Percentiles rank a stretch among this genome's conserved stretches.
Evolutionary conservation across 2,888 invertebrate species (phyloP).

Genomic region (Lissonota sp.): DNA sequence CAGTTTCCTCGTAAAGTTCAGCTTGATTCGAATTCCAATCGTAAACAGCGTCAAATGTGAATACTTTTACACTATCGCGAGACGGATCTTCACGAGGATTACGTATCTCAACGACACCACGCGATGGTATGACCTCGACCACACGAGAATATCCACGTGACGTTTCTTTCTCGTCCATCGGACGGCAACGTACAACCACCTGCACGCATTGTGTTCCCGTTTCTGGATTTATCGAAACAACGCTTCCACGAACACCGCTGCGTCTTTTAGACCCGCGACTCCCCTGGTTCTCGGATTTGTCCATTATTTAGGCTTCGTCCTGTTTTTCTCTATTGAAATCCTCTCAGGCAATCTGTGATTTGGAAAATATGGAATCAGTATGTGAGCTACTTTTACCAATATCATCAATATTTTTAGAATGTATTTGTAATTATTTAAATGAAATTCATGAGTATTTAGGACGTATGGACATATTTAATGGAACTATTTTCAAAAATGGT

Average conservation of each 20-base stretch:
- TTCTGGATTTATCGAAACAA: conserved; percentile 66
- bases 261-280: conserved; percentile 66
- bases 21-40: conserved; percentile 95
- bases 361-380: neutral
- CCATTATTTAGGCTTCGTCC: conserved; percentile 64
- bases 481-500: no score
- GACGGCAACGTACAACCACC: conserved; percentile 98
- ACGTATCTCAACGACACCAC: conserved; percentile 95
- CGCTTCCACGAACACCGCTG: conserved; percentile 65
- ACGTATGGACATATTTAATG: no score
- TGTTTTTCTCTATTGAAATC: conserved; percentile 6
- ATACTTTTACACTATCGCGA: conserved; percentile 93
- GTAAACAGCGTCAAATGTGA: conserved; percentile 99
- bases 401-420: no score
- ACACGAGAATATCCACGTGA: conserved; percentile 90
- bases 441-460: no score
- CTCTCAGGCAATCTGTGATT: no score
- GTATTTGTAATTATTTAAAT: no score
- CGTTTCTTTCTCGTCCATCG: conserved; percentile 95
- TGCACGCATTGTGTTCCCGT: conserved; percentile 90
- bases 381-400: neutral
- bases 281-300: conserved; percentile 71
- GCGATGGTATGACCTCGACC: conserved; percentile 93
- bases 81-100: conserved; percentile 90
- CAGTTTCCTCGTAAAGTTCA: conserved; percentile 97